A percentile compares a stretch with the other conserved stretches of the same genome.
phyloP scores from a whole-genome alignment of 2,888 invertebrate species.

The Dioctria rufipes region DNA sequence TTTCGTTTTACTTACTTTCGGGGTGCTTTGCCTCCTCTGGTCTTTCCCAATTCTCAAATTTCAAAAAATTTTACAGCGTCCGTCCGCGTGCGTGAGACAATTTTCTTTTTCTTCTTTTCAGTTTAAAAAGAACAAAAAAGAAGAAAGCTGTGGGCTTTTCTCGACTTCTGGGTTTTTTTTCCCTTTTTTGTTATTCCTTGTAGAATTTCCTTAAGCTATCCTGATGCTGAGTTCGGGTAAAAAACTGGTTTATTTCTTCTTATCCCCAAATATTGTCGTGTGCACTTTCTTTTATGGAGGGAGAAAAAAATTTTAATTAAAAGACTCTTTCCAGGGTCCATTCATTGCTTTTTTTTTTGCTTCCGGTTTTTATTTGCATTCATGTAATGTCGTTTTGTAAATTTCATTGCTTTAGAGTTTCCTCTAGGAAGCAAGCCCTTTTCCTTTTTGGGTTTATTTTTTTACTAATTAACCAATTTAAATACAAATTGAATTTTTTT shows the following conservation, averaged over 20 bases:
- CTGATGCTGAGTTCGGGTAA: background rate
- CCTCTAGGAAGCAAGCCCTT: too few relatives aligned
- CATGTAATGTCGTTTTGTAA: constrained; percentile 14
- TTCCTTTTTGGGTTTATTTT: background rate
- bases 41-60: too few relatives aligned
- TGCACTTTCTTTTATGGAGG: constrained; percentile 1
- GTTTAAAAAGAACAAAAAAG: too few relatives aligned
- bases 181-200: background rate
- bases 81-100: constrained; percentile 33
- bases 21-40: too few relatives aligned
- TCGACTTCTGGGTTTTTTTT: background rate
- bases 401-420: constrained; percentile 35
- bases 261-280: constrained; percentile 10
- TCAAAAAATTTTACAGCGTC: constrained; percentile 14
- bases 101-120: background rate
- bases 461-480: constrained; percentile 24
- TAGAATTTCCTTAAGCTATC: constrained; percentile 6
- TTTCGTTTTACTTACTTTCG: background rate
- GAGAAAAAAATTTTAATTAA: constrained; percentile 28
- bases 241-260: background rate
- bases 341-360: constrained; percentile 11
- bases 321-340: constrained; percentile 11
- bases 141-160: too few relatives aligned
- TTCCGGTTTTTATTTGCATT: constrained; percentile 34
- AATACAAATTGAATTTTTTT: constrained; percentile 37